These are phyloP conservation scores for Callyntrura sp. DNA, from an alignment of 2,888 invertebrate species.

Conservation along the genomic window DNA sequence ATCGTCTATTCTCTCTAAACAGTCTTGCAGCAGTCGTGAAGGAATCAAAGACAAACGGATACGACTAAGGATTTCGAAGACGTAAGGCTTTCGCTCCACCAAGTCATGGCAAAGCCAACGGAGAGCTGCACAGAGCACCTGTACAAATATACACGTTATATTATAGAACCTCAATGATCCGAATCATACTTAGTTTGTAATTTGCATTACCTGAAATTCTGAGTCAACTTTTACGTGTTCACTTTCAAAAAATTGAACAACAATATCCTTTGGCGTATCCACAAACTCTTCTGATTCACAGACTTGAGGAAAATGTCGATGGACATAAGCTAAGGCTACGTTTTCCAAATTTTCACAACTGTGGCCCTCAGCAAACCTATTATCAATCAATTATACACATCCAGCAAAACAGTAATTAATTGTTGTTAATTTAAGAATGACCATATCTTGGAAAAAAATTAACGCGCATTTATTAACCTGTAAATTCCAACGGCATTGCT, in stretches of 20 bases:
- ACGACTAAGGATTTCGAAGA: conserved; percentile 93
- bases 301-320: conserved; percentile 94
- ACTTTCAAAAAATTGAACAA: conserved; percentile 92
- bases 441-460: no score
- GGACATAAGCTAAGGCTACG: conserved; percentile 92
- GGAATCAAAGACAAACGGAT: conserved; percentile 94
- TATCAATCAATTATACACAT: conserved; percentile 60
- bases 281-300: conserved; percentile 93
- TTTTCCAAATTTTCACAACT: conserved; percentile 92
- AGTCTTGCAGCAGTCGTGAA: conserved; percentile 91
- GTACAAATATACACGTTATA: conserved; percentile 68
- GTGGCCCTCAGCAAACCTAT: conserved; percentile 95
- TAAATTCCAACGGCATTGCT: conserved; percentile 96
- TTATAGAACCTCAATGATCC: no score
- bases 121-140: conserved; percentile 94
- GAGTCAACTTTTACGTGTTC: conserved; percentile 95
- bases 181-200: no score
- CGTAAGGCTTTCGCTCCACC: conserved; percentile 91
- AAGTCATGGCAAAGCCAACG: conserved; percentile 95
- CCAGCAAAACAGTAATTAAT: conserved; percentile 28
- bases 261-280: conserved; percentile 91
- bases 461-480: conserved; percentile 87
- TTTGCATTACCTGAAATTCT: conserved; percentile 91
- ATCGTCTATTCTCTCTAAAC: conserved; percentile 91
- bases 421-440: no score